Conservation (phyloP, 2,113 vertebrate genomes). For the Alexandromys fortis region DNA sequence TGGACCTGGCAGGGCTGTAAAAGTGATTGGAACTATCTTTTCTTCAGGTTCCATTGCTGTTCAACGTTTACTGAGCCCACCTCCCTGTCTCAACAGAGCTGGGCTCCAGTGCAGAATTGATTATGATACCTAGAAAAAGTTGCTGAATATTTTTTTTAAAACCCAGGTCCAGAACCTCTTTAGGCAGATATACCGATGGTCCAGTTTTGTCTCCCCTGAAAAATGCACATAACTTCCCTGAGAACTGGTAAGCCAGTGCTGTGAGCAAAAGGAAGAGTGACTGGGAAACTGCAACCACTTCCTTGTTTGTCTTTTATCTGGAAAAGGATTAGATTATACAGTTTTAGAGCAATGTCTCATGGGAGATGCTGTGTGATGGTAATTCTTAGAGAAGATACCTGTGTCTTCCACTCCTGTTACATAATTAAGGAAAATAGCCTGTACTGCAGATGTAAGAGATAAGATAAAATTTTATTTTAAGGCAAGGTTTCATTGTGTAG, state of each 20-base stretch:
- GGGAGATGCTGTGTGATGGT: background rate
- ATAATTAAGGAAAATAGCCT: conserved; percentile 44
- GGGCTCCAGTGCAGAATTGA: background rate
- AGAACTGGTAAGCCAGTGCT: conserved; percentile 11
- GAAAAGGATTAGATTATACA: background rate
- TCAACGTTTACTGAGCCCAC: background rate
- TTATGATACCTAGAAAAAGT: background rate
- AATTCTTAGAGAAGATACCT: background rate
- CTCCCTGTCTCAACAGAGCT: background rate
- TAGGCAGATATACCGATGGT: conserved; percentile 2
- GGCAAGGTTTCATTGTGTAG: background rate
- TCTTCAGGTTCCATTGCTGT: background rate
- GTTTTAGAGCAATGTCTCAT: background rate
- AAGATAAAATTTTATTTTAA: conserved; percentile 13
- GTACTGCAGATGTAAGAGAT: background rate
- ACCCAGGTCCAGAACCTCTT: conserved; percentile 1
- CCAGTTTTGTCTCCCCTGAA: background rate
- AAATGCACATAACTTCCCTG: background rate
- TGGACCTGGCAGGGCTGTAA: background rate
- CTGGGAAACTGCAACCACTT: background rate
- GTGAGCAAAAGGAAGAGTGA: background rate
- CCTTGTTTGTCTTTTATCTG: background rate
- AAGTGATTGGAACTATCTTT: background rate
- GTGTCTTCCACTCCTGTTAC: background rate
- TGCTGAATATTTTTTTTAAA: conserved; percentile 24